These are phyloP conservation scores for Tetragonula carbonaria DNA, from an alignment of 2,888 invertebrate genomes.

Conservation along the genomic window DNA sequence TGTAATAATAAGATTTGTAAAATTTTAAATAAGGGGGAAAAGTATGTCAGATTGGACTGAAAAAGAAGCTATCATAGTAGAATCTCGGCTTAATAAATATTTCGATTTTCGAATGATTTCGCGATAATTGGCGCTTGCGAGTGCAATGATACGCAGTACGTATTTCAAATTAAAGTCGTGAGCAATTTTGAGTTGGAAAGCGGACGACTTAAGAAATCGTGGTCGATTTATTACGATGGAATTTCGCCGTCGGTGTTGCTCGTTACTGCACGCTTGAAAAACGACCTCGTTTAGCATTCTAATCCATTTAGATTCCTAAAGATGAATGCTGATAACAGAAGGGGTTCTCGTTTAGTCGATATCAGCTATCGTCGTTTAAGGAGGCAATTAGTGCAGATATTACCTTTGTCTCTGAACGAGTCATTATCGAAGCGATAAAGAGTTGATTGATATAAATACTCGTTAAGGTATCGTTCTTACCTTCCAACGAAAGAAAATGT, in stretches of 20 bases:
- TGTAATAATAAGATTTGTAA: background rate
- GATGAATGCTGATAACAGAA: slow-evolving; percentile 1
- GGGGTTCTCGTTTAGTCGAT: background rate
- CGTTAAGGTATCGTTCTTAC: background rate
- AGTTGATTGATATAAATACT: background rate
- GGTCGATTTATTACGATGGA: slow-evolving; percentile 1
- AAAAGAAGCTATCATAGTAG: background rate
- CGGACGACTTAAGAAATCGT: background rate
- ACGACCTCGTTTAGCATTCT: background rate
- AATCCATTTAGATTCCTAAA: background rate
- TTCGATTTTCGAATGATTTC: background rate
- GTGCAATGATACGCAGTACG: background rate
- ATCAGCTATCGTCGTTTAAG: background rate
- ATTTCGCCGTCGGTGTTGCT: background rate
- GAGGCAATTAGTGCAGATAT: background rate
- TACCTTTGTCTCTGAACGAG: background rate
- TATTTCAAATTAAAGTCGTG: background rate
- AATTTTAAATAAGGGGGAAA: background rate
- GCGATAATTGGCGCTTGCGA: background rate
- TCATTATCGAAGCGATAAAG: background rate
- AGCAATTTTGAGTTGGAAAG: background rate
- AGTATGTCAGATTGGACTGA: background rate
- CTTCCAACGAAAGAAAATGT: background rate
- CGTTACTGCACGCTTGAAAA: background rate
- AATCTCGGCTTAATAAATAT: background rate